Evolutionary conservation across 30 jellyfish, hydroid and myxozoan genomes (phyloP).

Genomic region (Aurelia sp.): DNA sequence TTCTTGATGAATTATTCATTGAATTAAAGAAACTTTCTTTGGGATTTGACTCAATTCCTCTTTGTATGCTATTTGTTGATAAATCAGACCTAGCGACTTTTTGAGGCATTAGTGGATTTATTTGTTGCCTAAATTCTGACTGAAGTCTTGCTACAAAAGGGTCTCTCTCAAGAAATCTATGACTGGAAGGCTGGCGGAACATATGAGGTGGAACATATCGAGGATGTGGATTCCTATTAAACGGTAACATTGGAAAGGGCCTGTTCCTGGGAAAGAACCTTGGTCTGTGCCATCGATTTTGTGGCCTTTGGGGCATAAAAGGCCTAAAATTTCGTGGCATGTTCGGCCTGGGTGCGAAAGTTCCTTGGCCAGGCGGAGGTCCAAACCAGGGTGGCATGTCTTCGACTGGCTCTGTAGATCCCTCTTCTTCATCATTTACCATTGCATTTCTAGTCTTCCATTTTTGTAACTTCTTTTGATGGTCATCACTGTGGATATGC

Average conservation of each 20-base stretch:
- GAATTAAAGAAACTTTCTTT: not conserved
- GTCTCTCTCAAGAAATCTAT: not conserved
- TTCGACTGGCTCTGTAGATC: no score
- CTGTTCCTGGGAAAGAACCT: not conserved
- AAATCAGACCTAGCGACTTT: not conserved
- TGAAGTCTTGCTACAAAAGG: not conserved
- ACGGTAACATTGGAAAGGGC: not conserved
- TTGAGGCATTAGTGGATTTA: not conserved
- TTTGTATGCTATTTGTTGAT: no score
- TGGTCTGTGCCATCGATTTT: not conserved
- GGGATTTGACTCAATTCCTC: not conserved
- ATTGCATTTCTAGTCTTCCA: constrained; percentile 43
- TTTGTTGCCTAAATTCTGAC: not conserved
- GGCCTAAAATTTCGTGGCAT: no score
- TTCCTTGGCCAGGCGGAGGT: no score
- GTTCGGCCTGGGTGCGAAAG: no score
- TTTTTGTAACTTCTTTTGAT: constrained; percentile 57
- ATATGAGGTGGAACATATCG: not conserved
- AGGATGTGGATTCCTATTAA: not conserved
- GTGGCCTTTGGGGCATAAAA: no score
- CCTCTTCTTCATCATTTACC: constrained; percentile 1
- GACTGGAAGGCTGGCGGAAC: not conserved
- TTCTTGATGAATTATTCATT: not conserved
- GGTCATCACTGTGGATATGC: constrained; percentile 81
- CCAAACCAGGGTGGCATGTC: no score